Conservation (phyloP, 2,797 vertebrate species). For the Urophycis tenuis region DNA sequence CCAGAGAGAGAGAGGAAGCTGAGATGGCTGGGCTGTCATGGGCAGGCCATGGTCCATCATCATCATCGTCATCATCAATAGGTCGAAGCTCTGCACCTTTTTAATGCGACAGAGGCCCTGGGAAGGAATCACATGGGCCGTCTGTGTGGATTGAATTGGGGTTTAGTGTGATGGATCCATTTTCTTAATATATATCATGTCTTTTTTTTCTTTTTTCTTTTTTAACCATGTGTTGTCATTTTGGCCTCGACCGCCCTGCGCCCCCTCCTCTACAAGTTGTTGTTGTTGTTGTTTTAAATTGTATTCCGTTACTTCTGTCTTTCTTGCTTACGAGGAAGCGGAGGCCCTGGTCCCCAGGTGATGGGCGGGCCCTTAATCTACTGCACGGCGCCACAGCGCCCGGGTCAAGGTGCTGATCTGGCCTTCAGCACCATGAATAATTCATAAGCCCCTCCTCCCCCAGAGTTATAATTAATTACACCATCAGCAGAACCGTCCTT, state of each 20-base stretch:
- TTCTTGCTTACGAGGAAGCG: too few species aligned
- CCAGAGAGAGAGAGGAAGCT: neutral
- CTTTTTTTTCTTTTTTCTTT: too few species aligned
- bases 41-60: neutral
- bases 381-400: constrained; percentile 26
- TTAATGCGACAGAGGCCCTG: neutral
- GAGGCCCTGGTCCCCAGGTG: too few species aligned
- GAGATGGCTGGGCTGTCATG: neutral
- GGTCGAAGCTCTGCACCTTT: neutral
- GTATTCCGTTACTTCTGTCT: neutral
- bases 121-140: too few species aligned
- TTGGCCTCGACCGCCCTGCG: neutral
- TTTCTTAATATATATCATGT: too few species aligned
- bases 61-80: neutral
- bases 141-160: neutral
- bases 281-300: too few species aligned
- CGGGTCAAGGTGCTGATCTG: constrained; percentile 41
- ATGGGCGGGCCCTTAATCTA: too few species aligned
- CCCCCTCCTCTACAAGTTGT: too few species aligned
- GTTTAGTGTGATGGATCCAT: neutral
- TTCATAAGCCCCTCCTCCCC: constrained; percentile 21
- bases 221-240: neutral
- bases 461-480: constrained; percentile 47
- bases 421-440: constrained; percentile 45
- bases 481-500: neutral